These are phyloP conservation scores for Arbacia lixula DNA, from an alignment of 53 echinoderm and acorn worm species.

Conservation along the genomic window DNA sequence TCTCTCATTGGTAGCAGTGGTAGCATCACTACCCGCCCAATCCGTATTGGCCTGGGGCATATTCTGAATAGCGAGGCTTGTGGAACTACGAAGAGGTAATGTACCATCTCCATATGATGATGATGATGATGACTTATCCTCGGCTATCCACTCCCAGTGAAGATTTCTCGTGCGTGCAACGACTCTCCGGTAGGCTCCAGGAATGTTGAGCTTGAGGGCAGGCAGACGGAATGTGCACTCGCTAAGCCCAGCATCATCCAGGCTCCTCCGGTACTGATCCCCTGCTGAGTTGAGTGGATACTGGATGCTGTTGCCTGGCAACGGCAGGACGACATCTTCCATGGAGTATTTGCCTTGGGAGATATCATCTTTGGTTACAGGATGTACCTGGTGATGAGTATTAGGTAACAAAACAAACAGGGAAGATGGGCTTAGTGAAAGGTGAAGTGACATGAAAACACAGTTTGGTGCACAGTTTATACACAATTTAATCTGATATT, in stretches of 20 bases:
- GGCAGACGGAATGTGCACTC: constrained; percentile 63
- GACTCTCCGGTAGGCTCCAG: constrained; percentile 84
- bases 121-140: too few species aligned
- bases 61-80: too few species aligned
- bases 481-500: too few species aligned
- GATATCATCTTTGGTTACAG: constrained; percentile 60
- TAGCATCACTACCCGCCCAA: too few species aligned
- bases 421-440: too few species aligned
- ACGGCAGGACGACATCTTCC: constrained; percentile 76
- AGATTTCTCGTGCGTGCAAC: constrained; percentile 60
- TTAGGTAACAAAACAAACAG: too few species aligned
- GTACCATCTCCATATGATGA: too few species aligned
- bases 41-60: too few species aligned
- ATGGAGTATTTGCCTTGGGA: constrained; percentile 49
- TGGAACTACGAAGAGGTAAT: too few species aligned
- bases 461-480: too few species aligned
- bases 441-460: too few species aligned
- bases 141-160: constrained; percentile 36
- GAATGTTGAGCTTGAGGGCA: constrained; percentile 81
- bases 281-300: constrained; percentile 73
- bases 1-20: too few species aligned
- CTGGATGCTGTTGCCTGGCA: constrained; percentile 88
- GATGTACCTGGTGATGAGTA: constrained; percentile 77
- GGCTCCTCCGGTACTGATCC: constrained; percentile 53
- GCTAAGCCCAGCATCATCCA: constrained; percentile 65